Percentiles rank a stretch among this genome's conserved stretches.
Conservation (phyloP, 2,113 vertebrate species). For the Ptilorrhoa leucosticta region DNA sequence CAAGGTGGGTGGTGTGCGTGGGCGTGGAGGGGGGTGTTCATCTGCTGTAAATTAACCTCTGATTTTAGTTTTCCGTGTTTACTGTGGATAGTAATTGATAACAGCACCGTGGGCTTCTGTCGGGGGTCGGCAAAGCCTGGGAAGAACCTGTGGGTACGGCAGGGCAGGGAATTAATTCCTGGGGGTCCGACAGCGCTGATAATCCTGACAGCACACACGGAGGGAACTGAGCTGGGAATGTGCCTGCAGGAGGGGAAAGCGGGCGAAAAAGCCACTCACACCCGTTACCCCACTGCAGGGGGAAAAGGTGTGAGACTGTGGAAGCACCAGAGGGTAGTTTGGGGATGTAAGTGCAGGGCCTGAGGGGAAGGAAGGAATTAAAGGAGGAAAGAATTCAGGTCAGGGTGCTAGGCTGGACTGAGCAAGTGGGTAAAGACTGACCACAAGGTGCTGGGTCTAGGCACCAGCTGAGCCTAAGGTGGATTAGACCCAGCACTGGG, state of each 20-base stretch:
- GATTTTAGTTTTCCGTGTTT: not conserved
- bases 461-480: not conserved
- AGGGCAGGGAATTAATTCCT: not conserved
- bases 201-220: not conserved
- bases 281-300: not conserved
- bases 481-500: rapidly evolving
- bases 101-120: rapidly evolving
- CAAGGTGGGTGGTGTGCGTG: rapidly evolving
- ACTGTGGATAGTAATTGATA: not conserved
- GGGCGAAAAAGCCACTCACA: not conserved
- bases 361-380: not conserved
- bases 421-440: not conserved
- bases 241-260: not conserved
- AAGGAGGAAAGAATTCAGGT: not conserved
- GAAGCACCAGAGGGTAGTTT: not conserved
- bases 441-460: not conserved
- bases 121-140: not conserved
- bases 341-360: not conserved
- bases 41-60: not conserved
- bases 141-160: not conserved
- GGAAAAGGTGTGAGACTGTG: not conserved
- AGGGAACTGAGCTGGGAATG: not conserved
- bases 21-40: not conserved
- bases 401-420: not conserved
- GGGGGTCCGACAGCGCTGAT: not conserved